Base-by-base conservation (phyloP, 53 echinoderm and acorn worm genomes). In the Echinometra lucunter region DNA sequence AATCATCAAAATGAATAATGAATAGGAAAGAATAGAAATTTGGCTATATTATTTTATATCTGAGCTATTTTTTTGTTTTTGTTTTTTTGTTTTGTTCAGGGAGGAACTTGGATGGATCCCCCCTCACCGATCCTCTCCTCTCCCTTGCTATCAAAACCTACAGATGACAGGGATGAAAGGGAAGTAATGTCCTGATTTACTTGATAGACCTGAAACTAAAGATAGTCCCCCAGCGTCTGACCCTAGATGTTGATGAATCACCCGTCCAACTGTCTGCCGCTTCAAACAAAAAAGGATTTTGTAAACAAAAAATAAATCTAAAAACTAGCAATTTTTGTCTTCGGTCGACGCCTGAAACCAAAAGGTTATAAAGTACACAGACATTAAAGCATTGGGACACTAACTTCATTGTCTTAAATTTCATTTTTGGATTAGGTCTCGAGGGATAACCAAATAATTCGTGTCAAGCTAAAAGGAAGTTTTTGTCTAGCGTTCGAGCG, bases 161-260 rank as follows among this genome's bases (percentile, higher is more conserved):
- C 58, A 9, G 9, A 49, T 19, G 75, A 38, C 75, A 74, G 40
- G 40, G 6, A 75, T 69, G 30, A 75, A 38, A 40, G 75, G 75
- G 75, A 75, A 38, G 75, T 75, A 3, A 37, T 37, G 40, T 75
- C 49, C 85, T 83, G 45, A 27, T 83, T 27, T 47, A 7, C 47
- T 47, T 83, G 49, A 83, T 83, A 83, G 85, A 83, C 49, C 85
- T 83, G 85, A 83, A 83, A 83, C 85, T 83, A 83, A 83, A 83
- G 85, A 49, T n/a, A 83, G 45, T 28, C 85, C 85, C 85, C 6
- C 38, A 49, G 85, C 85, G 85, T 83, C 85, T 83, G 85, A 83
- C 85, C 85, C 47, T 83, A 83, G 30, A 83, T 7, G 0, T 45
- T 47, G 85, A 83, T 83, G 85, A 83, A 83, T 83, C 85, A 47